Percentiles rank a stretch among this genome's conserved stretches.
These are phyloP conservation scores for Cichladusa arquata DNA, from an alignment of 2,113 vertebrate species.

Conservation along the genomic window DNA sequence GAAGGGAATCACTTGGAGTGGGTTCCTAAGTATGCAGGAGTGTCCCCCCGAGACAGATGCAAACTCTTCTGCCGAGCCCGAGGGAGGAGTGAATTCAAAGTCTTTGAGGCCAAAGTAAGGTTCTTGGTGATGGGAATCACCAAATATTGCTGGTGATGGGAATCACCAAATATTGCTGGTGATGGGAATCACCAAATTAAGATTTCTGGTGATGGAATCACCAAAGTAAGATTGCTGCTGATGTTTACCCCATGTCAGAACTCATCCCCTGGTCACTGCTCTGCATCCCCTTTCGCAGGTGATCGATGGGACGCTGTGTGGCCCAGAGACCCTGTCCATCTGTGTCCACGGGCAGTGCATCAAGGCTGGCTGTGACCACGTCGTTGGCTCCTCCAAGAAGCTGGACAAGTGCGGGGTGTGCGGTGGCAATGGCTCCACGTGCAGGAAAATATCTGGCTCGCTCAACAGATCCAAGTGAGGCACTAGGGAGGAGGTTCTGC, in stretches of 20 bases:
- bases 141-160: neutral
- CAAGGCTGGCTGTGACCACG: constrained; percentile 93
- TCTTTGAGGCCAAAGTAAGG: constrained; percentile 92
- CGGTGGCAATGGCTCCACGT: constrained; percentile 85
- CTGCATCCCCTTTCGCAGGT: constrained; percentile 72
- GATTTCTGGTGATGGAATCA: neutral
- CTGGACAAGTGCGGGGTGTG: constrained; percentile 94
- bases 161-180: neutral
- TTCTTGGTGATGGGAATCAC: neutral
- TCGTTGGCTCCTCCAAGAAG: constrained; percentile 89
- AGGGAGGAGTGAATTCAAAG: constrained; percentile 91
- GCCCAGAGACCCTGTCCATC: constrained; percentile 91
- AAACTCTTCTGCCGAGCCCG: constrained; percentile 91
- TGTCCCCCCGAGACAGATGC: constrained; percentile 91
- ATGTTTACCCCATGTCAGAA: fast-evolving
- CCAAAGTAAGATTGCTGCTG: constrained; percentile 58
- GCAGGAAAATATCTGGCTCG: constrained; percentile 88
- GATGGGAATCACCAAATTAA: constrained; percentile 77
- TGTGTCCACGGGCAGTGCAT: constrained; percentile 95
- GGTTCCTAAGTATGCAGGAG: constrained; percentile 92
- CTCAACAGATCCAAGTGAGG: constrained; percentile 86
- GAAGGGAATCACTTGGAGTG: constrained; percentile 85
- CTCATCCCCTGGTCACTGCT: neutral
- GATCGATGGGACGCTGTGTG: constrained; percentile 90
- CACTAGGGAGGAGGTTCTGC: neutral